Conservation (phyloP, 2,888 invertebrate species). For the Biston betularia region DNA sequence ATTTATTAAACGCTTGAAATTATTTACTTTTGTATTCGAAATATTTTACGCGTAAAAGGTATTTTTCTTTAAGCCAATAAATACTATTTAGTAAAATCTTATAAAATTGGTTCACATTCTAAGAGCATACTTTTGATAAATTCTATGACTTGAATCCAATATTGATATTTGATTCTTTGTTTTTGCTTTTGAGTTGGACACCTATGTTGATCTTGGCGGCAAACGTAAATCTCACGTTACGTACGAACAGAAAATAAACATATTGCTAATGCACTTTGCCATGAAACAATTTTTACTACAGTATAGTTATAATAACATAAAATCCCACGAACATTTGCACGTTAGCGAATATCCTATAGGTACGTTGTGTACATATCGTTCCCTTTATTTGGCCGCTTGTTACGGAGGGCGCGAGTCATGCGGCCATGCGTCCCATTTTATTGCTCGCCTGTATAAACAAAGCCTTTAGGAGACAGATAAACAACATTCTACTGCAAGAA, state of each 20-base stretch:
- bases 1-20: conserved; percentile 49
- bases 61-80: too few relatives aligned
- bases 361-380: conserved; percentile 12
- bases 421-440: conserved; percentile 62
- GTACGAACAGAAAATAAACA: too few relatives aligned
- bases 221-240: too few relatives aligned
- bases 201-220: too few relatives aligned
- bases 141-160: too few relatives aligned
- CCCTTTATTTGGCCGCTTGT: conserved; percentile 52
- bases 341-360: conserved; percentile 30
- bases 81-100: too few relatives aligned
- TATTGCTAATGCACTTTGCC: too few relatives aligned
- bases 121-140: too few relatives aligned
- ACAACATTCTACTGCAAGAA: conserved; percentile 64
- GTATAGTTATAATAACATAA: not conserved
- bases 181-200: too few relatives aligned
- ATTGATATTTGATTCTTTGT: too few relatives aligned
- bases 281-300: not conserved
- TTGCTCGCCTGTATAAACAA: conserved; percentile 73
- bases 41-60: conserved; percentile 42
- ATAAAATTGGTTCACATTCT: too few relatives aligned
- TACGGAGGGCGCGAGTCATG: conserved; percentile 54
- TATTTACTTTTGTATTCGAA: conserved; percentile 45
- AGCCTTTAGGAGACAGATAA: conserved; percentile 69
- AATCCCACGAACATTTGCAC: conserved; percentile 3